Evolutionary conservation across 2,113 vertebrate species (phyloP).

Genomic region (Erythrolamprus reginae): DNA sequence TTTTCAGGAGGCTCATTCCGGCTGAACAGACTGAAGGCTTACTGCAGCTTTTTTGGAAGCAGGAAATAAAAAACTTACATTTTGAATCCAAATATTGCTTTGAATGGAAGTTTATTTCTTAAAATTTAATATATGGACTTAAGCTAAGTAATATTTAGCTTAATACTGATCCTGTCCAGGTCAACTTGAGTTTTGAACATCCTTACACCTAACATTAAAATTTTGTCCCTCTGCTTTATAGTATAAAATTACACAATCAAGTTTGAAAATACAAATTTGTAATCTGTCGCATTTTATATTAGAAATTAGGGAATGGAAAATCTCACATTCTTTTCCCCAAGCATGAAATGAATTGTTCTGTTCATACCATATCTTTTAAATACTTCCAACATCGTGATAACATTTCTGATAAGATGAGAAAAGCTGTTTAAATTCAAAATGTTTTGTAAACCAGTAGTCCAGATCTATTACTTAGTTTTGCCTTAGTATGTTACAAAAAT

Average conservation of each 20-base stretch:
- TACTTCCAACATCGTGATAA: not conserved
- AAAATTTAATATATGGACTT: not conserved
- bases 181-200: not conserved
- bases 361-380: not conserved
- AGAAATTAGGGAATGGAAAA: not conserved
- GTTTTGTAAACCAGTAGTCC: not conserved
- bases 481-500: not conserved
- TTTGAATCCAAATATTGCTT: not conserved
- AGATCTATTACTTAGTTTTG: not conserved
- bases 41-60: not conserved
- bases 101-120: not conserved
- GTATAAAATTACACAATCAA: not conserved
- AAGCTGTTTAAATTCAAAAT: not conserved
- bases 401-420: not conserved
- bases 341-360: not conserved
- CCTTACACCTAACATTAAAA: not conserved
- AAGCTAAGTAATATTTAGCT: not conserved
- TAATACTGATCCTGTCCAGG: too few relatives aligned
- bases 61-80: not conserved
- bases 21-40: too few relatives aligned
- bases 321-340: not conserved
- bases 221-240: not conserved
- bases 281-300: not conserved
- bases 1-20: too few relatives aligned
- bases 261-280: not conserved